Evolutionary conservation across 2,888 invertebrate genomes (phyloP), one percentile per base, ranked within the genome.

Genomic region (Andrena haemorrhoa): DNA sequence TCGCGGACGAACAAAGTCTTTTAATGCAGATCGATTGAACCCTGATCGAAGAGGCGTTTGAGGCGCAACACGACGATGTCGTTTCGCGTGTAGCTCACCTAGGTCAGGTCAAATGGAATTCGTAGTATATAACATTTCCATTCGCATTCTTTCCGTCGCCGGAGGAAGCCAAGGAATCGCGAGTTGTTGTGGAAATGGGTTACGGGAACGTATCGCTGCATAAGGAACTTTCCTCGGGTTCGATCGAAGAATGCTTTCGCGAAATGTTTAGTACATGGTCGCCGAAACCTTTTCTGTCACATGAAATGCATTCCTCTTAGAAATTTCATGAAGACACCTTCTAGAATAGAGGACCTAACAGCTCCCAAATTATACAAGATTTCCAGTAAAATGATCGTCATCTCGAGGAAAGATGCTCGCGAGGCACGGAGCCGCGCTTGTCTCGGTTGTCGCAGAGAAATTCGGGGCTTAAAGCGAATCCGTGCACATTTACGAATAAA

Each of bases 131-230:
- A 60, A 12, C 16, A 12, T 33, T 66, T 31, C 60, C 16, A 31
- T 61, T 49, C 73, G 47, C 49, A 49, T 66, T 73, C 60, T 61
- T 49, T 29, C 1, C n/a, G 10, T 10, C 58, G 31, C 20, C 49
- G 61, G 12, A 29, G 26, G 60, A 70, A 70, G 60, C 33, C 16
- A 23, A 56, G 16, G 76, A 65, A 73, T 66, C 77, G 10, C 73
- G 51, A 41, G n/a, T 20, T 26, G 10, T 73, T 49, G 31, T 26
- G 58, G 49, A 73, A 77, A 77, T 77, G 65, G 64, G 60, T 49
- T 72, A 64, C 47, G 23, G 26, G 70, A 64, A 64, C 72, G 63
- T 47, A 35, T 47, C 64, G n/a, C n/a, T 60, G 49, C 35, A 26
- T 47, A 60, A 66, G 31, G 0, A 61, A 60, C 29, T 31, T 26